These are phyloP conservation scores for Isoperla grammatica DNA, from an alignment of 2,888 invertebrate genomes.

Conservation along the genomic window DNA sequence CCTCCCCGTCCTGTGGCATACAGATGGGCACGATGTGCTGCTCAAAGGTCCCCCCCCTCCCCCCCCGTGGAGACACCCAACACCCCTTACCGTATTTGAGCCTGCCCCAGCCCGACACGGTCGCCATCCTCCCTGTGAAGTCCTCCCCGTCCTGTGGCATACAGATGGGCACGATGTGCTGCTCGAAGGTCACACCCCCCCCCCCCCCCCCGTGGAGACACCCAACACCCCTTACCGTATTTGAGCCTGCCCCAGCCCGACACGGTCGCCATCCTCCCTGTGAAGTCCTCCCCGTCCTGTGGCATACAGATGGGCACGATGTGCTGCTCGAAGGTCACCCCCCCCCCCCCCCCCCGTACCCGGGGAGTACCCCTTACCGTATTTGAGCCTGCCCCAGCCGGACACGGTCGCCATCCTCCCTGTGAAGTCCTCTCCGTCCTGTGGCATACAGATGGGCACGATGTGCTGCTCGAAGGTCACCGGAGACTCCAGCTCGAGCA, in stretches of 20 bases:
- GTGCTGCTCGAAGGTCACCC: slow-evolving; percentile 78
- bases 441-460: slow-evolving; percentile 89
- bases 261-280: slow-evolving; percentile 80
- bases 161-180: slow-evolving; percentile 89
- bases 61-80: too few species aligned
- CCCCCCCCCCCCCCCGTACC: too few species aligned
- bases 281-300: slow-evolving; percentile 67
- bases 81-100: slow-evolving; percentile 72
- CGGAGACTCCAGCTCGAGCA: slow-evolving; percentile 77
- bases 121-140: slow-evolving; percentile 80
- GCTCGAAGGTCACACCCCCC: slow-evolving; percentile 74
- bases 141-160: slow-evolving; percentile 72
- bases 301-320: slow-evolving; percentile 93
- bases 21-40: slow-evolving; percentile 90
- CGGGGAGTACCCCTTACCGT: slow-evolving; percentile 53
- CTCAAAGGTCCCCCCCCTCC: slow-evolving; percentile 73
- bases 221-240: slow-evolving; percentile 67
- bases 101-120: slow-evolving; percentile 89
- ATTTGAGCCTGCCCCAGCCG: slow-evolving; percentile 88
- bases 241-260: slow-evolving; percentile 90
- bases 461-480: slow-evolving; percentile 81
- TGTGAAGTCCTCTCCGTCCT: slow-evolving; percentile 67
- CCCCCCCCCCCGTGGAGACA: too few species aligned
- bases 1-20: slow-evolving; percentile 69
- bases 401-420: slow-evolving; percentile 85